These are phyloP conservation scores for Pteronura brasiliensis DNA, from an alignment of 2,113 vertebrate genomes.

Conservation along the genomic window DNA sequence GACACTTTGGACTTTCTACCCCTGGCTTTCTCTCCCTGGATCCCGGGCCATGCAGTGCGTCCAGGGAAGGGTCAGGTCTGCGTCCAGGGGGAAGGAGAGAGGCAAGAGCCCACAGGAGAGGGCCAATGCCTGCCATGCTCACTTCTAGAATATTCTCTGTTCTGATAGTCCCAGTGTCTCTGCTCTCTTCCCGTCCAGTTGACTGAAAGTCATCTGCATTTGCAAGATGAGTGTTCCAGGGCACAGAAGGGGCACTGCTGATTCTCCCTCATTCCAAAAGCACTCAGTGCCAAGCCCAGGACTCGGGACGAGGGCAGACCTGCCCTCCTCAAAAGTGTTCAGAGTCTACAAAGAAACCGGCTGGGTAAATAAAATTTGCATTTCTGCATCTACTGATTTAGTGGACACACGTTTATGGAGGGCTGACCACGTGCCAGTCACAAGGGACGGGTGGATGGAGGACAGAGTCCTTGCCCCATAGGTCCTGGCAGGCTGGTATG, in stretches of 20 bases:
- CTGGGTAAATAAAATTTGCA: not conserved
- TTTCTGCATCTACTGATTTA: not conserved
- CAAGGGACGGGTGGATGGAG: not conserved
- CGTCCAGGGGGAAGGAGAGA: no score
- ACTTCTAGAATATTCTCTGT: not conserved
- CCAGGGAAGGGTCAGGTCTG: not conserved
- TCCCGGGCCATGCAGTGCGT: no score
- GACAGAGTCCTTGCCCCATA: no score
- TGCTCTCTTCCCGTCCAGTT: not conserved
- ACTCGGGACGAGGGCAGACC: not conserved
- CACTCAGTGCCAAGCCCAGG: not conserved
- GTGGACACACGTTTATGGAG: not conserved
- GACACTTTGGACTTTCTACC: fast-evolving
- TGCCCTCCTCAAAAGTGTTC: not conserved
- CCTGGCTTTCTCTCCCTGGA: not conserved
- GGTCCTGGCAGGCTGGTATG: not conserved
- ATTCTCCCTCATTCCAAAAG: not conserved
- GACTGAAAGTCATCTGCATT: not conserved
- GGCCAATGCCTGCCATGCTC: not conserved
- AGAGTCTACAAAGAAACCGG: not conserved
- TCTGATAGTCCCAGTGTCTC: not conserved
- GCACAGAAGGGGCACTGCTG: not conserved
- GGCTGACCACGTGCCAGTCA: not conserved
- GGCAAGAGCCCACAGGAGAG: fast-evolving
- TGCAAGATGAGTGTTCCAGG: not conserved